phyloP scores from a whole-genome alignment of 2,888 invertebrate genomes.

The Chelonus formosanus region DNA sequence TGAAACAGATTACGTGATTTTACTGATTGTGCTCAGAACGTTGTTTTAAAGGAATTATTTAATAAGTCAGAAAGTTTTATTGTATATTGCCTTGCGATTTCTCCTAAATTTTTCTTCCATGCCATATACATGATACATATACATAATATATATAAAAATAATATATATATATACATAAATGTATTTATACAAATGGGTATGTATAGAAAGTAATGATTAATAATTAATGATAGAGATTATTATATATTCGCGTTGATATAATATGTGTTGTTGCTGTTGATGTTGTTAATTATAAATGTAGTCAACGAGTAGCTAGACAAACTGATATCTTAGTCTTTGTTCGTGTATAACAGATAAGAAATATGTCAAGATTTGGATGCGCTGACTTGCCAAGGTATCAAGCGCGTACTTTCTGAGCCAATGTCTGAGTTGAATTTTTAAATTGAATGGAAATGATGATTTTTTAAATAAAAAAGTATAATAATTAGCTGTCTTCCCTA shows the following conservation, averaged over 20 bases:
- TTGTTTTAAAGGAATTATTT: slow-evolving; percentile 35
- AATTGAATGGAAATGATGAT: too few species aligned
- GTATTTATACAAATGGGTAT: slow-evolving; percentile 28
- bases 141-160: slow-evolving; percentile 27
- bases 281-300: slow-evolving; percentile 60
- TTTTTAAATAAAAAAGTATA: too few species aligned
- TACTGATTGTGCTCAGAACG: slow-evolving; percentile 34
- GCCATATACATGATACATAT: slow-evolving; percentile 30
- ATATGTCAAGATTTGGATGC: slow-evolving; percentile 33
- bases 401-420: not conserved
- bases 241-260: slow-evolving; percentile 57
- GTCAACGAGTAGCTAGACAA: slow-evolving; percentile 29
- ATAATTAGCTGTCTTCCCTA: too few species aligned
- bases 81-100: slow-evolving; percentile 8
- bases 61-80: not conserved
- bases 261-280: slow-evolving; percentile 65
- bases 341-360: slow-evolving; percentile 8
- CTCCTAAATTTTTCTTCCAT: slow-evolving; percentile 12
- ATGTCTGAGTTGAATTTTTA: too few species aligned
- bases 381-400: slow-evolving; percentile 26
- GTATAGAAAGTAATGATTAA: slow-evolving; percentile 33
- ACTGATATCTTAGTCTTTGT: slow-evolving; percentile 21
- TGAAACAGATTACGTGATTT: slow-evolving; percentile 4
- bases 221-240: slow-evolving; percentile 38
- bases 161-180: slow-evolving; percentile 8